Conservation (phyloP, 2,797 vertebrate species). For the Chaetodon trifasciatus region DNA sequence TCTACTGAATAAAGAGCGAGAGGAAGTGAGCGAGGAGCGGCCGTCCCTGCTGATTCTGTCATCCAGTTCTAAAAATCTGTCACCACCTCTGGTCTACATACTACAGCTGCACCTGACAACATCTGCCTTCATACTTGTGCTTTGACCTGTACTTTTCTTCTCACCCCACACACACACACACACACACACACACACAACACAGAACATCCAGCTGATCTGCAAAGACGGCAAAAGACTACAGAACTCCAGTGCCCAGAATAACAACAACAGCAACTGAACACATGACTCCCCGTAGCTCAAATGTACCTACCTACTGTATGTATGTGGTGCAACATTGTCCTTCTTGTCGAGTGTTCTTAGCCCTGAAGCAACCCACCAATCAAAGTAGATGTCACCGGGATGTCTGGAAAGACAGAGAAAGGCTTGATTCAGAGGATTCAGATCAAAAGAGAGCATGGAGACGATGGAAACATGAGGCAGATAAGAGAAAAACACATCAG, state of each 20-base stretch:
- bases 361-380: constrained; percentile 39
- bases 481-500: constrained; percentile 55
- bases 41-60: constrained; percentile 46
- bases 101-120: constrained; percentile 68
- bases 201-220: constrained; percentile 29
- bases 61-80: constrained; percentile 38
- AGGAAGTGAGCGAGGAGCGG: constrained; percentile 49
- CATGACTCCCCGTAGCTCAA: constrained; percentile 55
- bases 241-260: constrained; percentile 73
- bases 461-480: neutral
- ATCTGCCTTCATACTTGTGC: constrained; percentile 74
- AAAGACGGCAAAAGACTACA: constrained; percentile 31
- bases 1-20: constrained; percentile 87
- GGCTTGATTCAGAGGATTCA: constrained; percentile 19
- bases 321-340: constrained; percentile 63
- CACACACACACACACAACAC: constrained; percentile 5
- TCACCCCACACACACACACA: neutral
- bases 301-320: constrained; percentile 51
- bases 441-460: constrained; percentile 4
- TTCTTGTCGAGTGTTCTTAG: constrained; percentile 40
- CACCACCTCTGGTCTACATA: constrained; percentile 73
- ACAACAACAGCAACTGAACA: constrained; percentile 55
- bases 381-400: constrained; percentile 49
- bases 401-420: constrained; percentile 19
- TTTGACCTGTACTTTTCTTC: constrained; percentile 46